Percentiles rank a stretch among this genome's conserved stretches.
These are phyloP conservation scores for Illadopsis cleaveri DNA, from an alignment of 2,113 vertebrate genomes.

Conservation along the genomic window DNA sequence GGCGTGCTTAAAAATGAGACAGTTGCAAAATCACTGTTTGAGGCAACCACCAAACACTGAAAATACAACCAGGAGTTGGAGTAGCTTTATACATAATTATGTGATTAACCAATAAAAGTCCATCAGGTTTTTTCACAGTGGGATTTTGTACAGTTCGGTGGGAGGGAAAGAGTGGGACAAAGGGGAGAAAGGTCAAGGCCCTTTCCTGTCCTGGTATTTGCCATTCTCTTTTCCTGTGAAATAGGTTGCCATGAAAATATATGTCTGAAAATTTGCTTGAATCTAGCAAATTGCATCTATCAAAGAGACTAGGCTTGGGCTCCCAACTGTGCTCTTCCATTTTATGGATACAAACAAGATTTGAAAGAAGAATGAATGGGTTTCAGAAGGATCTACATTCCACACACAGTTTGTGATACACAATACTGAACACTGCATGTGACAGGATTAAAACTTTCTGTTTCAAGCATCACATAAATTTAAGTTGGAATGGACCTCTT, in stretches of 20 bases:
- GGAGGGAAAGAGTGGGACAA: neutral
- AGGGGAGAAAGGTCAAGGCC: neutral
- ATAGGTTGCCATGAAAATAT: neutral
- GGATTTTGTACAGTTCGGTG: neutral
- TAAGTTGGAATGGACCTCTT: neutral
- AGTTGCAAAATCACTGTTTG: neutral
- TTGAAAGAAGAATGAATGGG: neutral
- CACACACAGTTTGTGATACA: neutral
- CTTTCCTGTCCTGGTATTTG: neutral
- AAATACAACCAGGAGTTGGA: neutral
- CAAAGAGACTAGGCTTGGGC: neutral
- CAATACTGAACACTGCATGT: neutral
- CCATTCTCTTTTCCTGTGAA: neutral
- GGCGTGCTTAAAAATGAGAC: neutral
- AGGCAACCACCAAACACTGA: neutral
- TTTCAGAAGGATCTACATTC: neutral
- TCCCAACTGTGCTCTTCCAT: neutral
- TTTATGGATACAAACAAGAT: neutral
- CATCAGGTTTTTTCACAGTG: neutral
- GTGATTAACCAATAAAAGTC: neutral
- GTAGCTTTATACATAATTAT: neutral
- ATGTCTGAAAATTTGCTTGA: neutral
- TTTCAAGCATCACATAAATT: neutral
- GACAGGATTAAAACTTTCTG: neutral
- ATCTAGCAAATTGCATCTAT: neutral